A percentile compares a stretch with the other conserved stretches of the same genome.
Conservation (phyloP, 1,140 invertebrate genomes). For the Octopus sinensis region DNA sequence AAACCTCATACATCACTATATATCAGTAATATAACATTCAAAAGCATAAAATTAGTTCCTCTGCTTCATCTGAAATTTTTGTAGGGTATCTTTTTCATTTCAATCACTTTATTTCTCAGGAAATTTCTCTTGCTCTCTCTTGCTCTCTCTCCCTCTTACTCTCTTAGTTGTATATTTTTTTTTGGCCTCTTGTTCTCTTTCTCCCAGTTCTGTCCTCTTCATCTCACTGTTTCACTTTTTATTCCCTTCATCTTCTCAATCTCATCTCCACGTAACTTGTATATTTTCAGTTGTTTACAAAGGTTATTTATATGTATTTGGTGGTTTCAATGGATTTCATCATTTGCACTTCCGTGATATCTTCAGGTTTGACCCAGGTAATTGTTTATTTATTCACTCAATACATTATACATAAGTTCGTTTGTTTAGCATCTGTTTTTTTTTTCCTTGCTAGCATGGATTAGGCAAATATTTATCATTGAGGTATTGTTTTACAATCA, state of each 20-base stretch:
- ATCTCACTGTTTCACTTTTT: neutral
- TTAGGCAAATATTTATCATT: neutral
- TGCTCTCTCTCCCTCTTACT: neutral
- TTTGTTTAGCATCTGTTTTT: constrained; percentile 11
- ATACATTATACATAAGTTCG: neutral
- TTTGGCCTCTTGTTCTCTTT: neutral
- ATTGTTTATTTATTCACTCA: constrained; percentile 25
- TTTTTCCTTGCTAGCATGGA: constrained; percentile 13
- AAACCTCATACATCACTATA: neutral
- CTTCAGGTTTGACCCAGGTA: constrained; percentile 67
- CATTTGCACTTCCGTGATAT: constrained; percentile 80
- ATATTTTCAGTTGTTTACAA: constrained; percentile 70
- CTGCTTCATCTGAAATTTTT: too few relatives aligned
- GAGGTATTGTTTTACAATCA: neutral
- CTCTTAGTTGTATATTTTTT: neutral
- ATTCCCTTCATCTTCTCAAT: neutral
- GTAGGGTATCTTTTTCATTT: neutral
- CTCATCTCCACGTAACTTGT: constrained; percentile 9
- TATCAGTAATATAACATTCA: too few relatives aligned
- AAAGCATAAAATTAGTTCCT: too few relatives aligned
- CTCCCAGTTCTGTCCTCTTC: neutral
- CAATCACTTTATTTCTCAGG: neutral
- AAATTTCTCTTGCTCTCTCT: neutral
- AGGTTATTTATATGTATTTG: constrained; percentile 78
- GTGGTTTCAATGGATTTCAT: constrained; percentile 76